Evolutionary conservation across 2,888 invertebrate species (phyloP), one percentile per base, ranked within the genome.

Genomic region (Calephelis perditalis): DNA sequence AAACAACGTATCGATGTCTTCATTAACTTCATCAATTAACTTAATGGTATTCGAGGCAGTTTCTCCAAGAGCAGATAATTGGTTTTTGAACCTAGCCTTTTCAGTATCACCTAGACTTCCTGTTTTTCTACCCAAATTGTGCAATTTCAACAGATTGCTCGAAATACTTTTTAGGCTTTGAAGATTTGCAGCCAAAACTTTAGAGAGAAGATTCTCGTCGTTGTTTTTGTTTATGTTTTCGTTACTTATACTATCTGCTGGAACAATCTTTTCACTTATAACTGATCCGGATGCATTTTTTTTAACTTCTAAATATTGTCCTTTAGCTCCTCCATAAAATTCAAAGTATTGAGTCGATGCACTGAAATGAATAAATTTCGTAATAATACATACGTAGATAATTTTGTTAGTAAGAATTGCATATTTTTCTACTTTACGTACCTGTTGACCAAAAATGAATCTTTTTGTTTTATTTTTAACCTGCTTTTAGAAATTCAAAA

Each of bases 261-360:
- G 79, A 0, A 91, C 83, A 4, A 91, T 82, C 62, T 82, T 91
- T 66, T 92, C 91, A 43, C 90, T 91, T 55, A 87, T 73, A 0
- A 91, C 73, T 7, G 81, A 78, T 15, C 93, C 93, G 68, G 91
- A 81, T 7, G 81, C 79, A 59, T 91, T 87, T 79, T 91, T 92
- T 58, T 86, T 91, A 59, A 94, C 85, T 90, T 92, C 92, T 70
- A 94, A 79, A 60, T 93, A 92, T 78, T 95, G 94, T 0, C 95
- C 95, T 73, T 92, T 93, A 2, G 92, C 93, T 43, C 95, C 95
- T 1, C 95, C 95, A 73, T 95, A 95, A 79, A 93, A 95, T 11
- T 94, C 93, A 49, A 94, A 73, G 60, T 86, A 91, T 68, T 84
- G 82, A 58, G 80, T 74, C 56, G 82, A 73, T 63, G 72, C 77